Evolutionary conservation across 1,140 invertebrate genomes (phyloP), one percentile per base, ranked within the genome.

Genomic region (Oncopeltus fasciatus): DNA sequence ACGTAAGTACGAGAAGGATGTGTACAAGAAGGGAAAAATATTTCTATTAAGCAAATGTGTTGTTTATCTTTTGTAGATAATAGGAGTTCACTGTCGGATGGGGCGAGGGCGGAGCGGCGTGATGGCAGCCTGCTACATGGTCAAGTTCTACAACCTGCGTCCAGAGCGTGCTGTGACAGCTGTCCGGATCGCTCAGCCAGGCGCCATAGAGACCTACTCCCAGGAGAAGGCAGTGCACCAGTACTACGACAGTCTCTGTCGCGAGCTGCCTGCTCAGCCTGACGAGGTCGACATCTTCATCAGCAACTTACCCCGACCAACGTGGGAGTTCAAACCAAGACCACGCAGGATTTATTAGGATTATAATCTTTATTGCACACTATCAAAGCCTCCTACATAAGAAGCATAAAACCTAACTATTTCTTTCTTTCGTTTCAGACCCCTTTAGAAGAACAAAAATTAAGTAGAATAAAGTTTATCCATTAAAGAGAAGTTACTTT

Each of bases 111-210:
- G 84, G 44, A 85, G 84, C 0, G 84, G 84, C 26, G 81, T 81
- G 1, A 81, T 87, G 79, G 75, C 81, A 12, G 83, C 84, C 1
- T 85, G 84, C 71, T 86, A 84, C 69, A 72, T 86, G 33, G 79
- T 85, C 5, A 75, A 77, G 65, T 83, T 81, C 66, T 73, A 78
- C 53, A 73, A 77, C 53, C 72, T 81, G 72, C 71, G 78, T 12
- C 80, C 83, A 0, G 78, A 81, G 66, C 68, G 75, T 51, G 85
- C 85, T n/a, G 77, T 86, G 1, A 76, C 74, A 24, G 78, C 79
- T 14, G 69, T 85, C 1, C 74, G 84, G 56, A 70, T 81, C 16
- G 71, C 76, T 64, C 73, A 84, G 67, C 82, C 84, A 12, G 80
- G 81, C 5, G 84, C 84, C 11, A 78, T 85, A 31, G 84, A 87